Base-by-base conservation (phyloP, 2,888 invertebrate species). In the Cepaea hortensis region DNA sequence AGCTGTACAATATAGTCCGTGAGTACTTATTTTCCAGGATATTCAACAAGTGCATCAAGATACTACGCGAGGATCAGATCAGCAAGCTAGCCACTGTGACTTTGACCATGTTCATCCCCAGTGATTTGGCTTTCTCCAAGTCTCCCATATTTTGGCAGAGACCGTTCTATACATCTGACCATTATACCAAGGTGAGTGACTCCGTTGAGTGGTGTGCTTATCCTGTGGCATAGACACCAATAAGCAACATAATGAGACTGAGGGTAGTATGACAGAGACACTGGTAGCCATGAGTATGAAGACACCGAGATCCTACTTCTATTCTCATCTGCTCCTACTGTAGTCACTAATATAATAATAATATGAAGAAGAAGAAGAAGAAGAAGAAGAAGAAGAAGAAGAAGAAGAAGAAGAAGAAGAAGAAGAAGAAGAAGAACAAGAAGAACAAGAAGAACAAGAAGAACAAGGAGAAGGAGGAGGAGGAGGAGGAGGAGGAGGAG, bases 21-120 rank as follows among this genome's bases (percentile, higher is more conserved):
- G 35, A 35, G 35, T 35, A 35, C 35, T 35, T 35, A 35, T 35
- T 73, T 85, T 48, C 0, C 86, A 90, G 90, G 61, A 87, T 85
- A 62, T 88, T 89, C 70, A 83, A 84, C 7, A 73, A 88, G 23
- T 86, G 87, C 48, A 20, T 89, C 75, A 84, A 72, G 5, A 76
- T 76, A 20, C 81, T 89, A 0, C 77, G 87, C 0, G 72, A 73
- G 0, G 77, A 61, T 1, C 55, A 81, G 23, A 55, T 79, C 50
- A 23, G 68, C 20, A 46, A 13, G 4, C 23, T 80, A 48, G 50
- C 80, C 9, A 83, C 85, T 15, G 80, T 82, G 15, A 89, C 88
- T 50, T 88, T 91, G 76, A 93, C 93, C 4, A 85, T 92, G 15
- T 92, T 93, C 87, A 88, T 91, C 6, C 93, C 93, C 0, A 91